These are phyloP conservation scores for Callipepla californica DNA, from an alignment of 2,113 vertebrate species.

Conservation along the genomic window DNA sequence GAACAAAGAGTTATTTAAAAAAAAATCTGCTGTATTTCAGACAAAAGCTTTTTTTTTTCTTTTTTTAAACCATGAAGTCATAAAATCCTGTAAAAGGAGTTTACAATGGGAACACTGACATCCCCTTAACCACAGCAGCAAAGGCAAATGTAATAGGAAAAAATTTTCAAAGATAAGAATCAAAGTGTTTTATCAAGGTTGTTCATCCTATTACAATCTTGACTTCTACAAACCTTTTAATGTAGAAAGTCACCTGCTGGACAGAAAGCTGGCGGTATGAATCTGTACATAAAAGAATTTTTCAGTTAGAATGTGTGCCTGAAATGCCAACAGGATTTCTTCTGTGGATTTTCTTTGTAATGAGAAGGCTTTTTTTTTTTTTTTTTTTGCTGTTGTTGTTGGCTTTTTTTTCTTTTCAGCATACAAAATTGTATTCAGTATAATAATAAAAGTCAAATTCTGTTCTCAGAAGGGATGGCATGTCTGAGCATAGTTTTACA, in stretches of 20 bases:
- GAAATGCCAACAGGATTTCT: constrained; percentile 1
- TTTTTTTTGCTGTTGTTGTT: too few species aligned
- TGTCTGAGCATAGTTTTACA: neutral
- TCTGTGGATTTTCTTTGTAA: constrained; percentile 31
- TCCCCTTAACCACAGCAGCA: neutral
- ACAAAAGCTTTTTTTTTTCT: constrained; percentile 58
- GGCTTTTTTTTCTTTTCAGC: neutral
- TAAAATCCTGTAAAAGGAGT: constrained; percentile 33
- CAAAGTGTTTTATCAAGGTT: constrained; percentile 63
- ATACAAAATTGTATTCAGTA: neutral
- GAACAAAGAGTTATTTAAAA: constrained; percentile 4
- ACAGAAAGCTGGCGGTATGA: constrained; percentile 29
- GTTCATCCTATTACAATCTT: constrained; percentile 56
- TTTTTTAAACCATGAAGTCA: constrained; percentile 42
- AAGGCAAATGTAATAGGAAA: constrained; percentile 18
- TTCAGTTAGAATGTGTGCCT: neutral
- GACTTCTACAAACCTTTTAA: constrained; percentile 44
- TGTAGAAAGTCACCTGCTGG: constrained; percentile 61
- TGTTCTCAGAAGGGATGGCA: neutral
- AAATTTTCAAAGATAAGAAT: constrained; percentile 62
- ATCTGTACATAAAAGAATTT: constrained; percentile 48
- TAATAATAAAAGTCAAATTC: neutral
- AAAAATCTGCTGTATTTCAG: neutral
- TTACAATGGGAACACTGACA: constrained; percentile 33
- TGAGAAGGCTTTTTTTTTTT: neutral